Evolutionary conservation across 1,140 invertebrate genomes (phyloP), one percentile per base, ranked within the genome.

Genomic region (Pollicipes pollicipes): DNA sequence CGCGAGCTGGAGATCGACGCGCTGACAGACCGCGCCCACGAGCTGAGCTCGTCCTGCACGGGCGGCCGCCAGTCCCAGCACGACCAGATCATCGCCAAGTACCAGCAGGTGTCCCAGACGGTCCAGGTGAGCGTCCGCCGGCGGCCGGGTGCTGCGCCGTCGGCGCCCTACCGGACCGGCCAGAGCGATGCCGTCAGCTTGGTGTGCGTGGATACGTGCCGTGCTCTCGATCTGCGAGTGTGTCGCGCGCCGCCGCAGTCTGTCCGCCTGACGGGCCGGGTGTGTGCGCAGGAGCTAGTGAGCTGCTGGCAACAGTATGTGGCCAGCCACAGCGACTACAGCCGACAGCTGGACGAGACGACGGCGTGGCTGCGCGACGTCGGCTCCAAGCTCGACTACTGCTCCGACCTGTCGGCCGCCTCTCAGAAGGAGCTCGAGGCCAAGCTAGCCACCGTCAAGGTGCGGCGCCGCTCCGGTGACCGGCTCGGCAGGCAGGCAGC

Each of bases 1-100:
- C 93, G 94, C 77, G 93, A 96, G 81, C 78, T 94, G 32, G 93
- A 97, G 81, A 91, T 97, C 72, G 94, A 97, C 76, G 87, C 88
- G 68, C 87, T 96, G 0, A 94, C 90, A 27, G 94, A 97, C 79
- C 88, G 88, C 74, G 90, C 90, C 8, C 92, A 97, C 78, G 85
- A 89, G 71, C 78, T 95, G 1, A 86, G 90, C 68, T 90, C 89
- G 74, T 86, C 87, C 72, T 72, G 75, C 79, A 17, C 77, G 75
- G 70, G 79, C 76, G 76, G 79, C 78, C 85, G 88, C 74, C 86
- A 83, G 68, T 88, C 87, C 0, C 88, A 91, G 76, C 88, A 93
- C 70, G 90, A 90, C 17, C 93, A 97, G 78, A 79, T 97, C 1
- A 88, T 89, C 26, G 84, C 90, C 0, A 94, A 93, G 79, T 96